phyloP scores from a whole-genome alignment of 2,888 invertebrate genomes.

The Globia sparganii region DNA sequence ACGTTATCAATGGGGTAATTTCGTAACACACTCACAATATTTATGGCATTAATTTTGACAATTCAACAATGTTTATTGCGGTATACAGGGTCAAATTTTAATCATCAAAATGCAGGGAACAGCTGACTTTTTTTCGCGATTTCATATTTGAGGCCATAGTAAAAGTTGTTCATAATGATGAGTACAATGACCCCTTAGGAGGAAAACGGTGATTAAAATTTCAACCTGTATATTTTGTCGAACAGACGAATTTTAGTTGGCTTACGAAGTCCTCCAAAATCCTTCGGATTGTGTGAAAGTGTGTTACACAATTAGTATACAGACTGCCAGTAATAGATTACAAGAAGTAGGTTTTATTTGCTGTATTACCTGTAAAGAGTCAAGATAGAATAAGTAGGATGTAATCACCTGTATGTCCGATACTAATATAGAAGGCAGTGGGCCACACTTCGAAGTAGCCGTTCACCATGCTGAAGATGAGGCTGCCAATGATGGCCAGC shows the following conservation, averaged over 20 bases:
- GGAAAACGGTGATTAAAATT: too few species aligned
- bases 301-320: not conserved
- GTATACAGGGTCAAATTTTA: too few species aligned
- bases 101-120: too few species aligned
- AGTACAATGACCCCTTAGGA: too few species aligned
- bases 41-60: not conserved
- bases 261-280: not conserved
- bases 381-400: not conserved
- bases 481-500: constrained; percentile 90
- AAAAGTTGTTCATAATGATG: too few species aligned
- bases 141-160: too few species aligned
- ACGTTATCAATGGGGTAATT: not conserved
- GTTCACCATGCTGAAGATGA: constrained; percentile 93
- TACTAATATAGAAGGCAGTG: constrained; percentile 94
- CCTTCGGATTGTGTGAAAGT: not conserved
- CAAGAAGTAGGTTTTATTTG: not conserved
- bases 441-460: constrained; percentile 92
- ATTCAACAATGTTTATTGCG: not conserved
- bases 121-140: too few species aligned
- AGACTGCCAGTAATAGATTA: not conserved
- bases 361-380: not conserved
- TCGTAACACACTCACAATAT: not conserved
- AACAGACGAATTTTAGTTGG: too few species aligned
- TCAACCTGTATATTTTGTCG: too few species aligned
- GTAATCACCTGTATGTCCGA: constrained; percentile 91